Conservation (phyloP, 2,888 invertebrate genomes). For the Caenorhabditis sp. region DNA sequence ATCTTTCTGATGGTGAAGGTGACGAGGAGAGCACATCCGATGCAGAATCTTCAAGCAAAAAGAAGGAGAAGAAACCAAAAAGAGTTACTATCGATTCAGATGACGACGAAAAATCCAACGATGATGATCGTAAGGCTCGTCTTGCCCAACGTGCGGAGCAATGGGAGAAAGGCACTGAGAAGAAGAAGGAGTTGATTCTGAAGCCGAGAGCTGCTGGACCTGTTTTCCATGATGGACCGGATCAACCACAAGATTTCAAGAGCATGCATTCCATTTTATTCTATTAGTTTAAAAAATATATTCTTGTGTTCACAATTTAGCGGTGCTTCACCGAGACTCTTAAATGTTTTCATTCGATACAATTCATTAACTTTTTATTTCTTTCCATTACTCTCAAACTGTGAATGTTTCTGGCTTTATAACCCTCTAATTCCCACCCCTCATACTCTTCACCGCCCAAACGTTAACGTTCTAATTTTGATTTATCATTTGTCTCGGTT, state of each 20-base stretch:
- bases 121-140: slow-evolving; percentile 71
- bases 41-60: slow-evolving; percentile 2
- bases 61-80: slow-evolving; percentile 25
- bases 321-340: not conserved
- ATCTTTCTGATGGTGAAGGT: slow-evolving; percentile 82
- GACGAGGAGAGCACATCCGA: slow-evolving; percentile 39
- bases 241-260: slow-evolving; percentile 24
- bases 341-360: not conserved
- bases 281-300: slow-evolving; percentile 20
- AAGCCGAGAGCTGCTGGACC: slow-evolving; percentile 66
- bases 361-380: not conserved
- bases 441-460: not conserved
- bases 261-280: slow-evolving; percentile 26
- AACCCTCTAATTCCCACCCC: not conserved
- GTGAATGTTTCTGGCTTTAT: slow-evolving; percentile 9
- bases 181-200: slow-evolving; percentile 70
- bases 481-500: not conserved
- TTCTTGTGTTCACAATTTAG: not conserved
- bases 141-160: slow-evolving; percentile 68
- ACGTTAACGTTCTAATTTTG: not conserved
- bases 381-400: not conserved
- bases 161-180: slow-evolving; percentile 69
- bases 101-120: slow-evolving; percentile 30
- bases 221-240: slow-evolving; percentile 12
- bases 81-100: slow-evolving; percentile 46